Base-by-base conservation (phyloP, 2,113 vertebrate species). In the Boleophthalmus pectinirostris region DNA sequence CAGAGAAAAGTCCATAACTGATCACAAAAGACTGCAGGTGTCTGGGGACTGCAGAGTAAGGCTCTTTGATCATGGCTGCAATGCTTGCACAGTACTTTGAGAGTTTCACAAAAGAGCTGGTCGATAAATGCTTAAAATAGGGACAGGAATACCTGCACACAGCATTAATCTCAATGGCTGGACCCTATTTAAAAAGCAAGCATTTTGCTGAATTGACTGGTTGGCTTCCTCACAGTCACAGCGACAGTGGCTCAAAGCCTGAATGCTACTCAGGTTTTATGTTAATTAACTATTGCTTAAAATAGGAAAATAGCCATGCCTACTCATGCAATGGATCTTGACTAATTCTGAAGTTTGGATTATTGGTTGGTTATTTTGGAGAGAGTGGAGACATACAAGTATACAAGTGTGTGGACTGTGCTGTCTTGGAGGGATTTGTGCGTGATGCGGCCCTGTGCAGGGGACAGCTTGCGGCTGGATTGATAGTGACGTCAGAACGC, bases 401-500 rank as follows among this genome's bases (percentile, higher is more conserved):
- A 64, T 51, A 78, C 45, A 49, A 56, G 33, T 68, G 54, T 63
- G 67, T 63, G 63, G 67, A 21, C 45, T 16, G 69, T 21, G 70
- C 11, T 47, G 70, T 14, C 74, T 79, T 71, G 57, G 78, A 76
- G 85, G 88, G 91, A 91, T 92, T 92, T 90, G 82, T 80, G 64
- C 75, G 29, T 63, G 78, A 46, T 53, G 64, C 49, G 49, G 74
- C 72, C 66, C 75, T 77, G 80, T 57, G 57, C 79, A 51, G 70
- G 80, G 87, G 90, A 92, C 90, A 90, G 90, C 80, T 70, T 87
- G 83, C 72, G 68, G 79, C 77, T 78, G 81, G 79, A 92, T 86
- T 87, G 89, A 90, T 89, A 72, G 89, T 91, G 88, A 94, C 82
- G 81, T 95, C 89, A 93, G 85, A 70, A 65, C 73, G 77, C 79